These are phyloP conservation scores for Vollenhovia emeryi DNA, from an alignment of 1,140 invertebrate genomes.

Conservation along the genomic window DNA sequence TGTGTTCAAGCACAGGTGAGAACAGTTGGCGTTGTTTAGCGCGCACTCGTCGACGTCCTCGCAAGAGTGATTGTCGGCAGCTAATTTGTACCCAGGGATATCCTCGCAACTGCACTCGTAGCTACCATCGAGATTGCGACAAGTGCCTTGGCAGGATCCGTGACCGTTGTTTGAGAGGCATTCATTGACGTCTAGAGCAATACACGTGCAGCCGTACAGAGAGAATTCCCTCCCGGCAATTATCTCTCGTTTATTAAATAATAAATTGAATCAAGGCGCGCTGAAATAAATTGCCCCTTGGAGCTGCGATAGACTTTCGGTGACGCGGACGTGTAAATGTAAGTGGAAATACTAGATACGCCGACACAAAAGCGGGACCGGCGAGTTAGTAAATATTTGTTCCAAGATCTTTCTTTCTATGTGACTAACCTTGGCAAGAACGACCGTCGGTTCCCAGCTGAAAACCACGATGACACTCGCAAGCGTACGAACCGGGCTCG, in stretches of 20 bases:
- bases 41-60: constrained; percentile 88
- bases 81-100: constrained; percentile 87
- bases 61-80: constrained; percentile 86
- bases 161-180: constrained; percentile 88
- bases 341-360: background rate
- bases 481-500: constrained; percentile 84
- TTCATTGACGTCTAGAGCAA: constrained; percentile 87
- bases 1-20: constrained; percentile 87
- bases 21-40: constrained; percentile 86
- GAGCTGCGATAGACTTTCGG: background rate
- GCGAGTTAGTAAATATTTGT: constrained; percentile 1
- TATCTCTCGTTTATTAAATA: background rate
- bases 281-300: background rate
- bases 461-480: constrained; percentile 82
- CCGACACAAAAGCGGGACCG: background rate
- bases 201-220: background rate
- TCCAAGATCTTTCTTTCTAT: background rate
- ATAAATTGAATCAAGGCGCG: background rate
- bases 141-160: constrained; percentile 89
- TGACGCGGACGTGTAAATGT: background rate
- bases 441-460: constrained; percentile 85
- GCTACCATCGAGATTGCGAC: constrained; percentile 87
- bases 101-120: constrained; percentile 88
- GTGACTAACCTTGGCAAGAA: constrained; percentile 88
- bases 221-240: background rate